These are phyloP conservation scores for Clarias fuscus DNA, from an alignment of 2,797 vertebrate species.

Conservation along the genomic window DNA sequence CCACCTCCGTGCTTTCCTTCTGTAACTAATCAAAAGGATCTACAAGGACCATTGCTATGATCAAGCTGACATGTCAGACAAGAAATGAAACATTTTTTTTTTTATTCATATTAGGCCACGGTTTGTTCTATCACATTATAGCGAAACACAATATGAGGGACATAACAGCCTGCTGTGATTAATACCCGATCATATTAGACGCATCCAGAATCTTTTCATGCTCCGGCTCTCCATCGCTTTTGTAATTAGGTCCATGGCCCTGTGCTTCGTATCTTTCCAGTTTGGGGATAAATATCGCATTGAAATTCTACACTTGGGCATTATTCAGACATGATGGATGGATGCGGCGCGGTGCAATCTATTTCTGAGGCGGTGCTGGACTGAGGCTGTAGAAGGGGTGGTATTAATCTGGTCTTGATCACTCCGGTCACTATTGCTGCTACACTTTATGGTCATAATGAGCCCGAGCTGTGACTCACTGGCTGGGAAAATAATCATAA, in stretches of 20 bases:
- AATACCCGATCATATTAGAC: slow-evolving; percentile 27
- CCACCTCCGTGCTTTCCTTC: slow-evolving; percentile 11
- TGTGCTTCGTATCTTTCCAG: slow-evolving; percentile 57
- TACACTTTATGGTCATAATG: slow-evolving; percentile 10
- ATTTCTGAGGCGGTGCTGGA: slow-evolving; percentile 49
- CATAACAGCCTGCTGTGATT: slow-evolving; percentile 42
- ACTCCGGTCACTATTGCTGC: slow-evolving; percentile 19
- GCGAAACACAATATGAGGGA: not conserved
- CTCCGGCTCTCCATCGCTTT: slow-evolving; percentile 29
- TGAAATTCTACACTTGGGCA: slow-evolving; percentile 48
- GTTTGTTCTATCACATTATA: not conserved
- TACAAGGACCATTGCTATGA: slow-evolving; percentile 4
- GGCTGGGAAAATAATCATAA: no score
- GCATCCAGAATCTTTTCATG: slow-evolving; percentile 42
- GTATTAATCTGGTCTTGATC: slow-evolving; percentile 43
- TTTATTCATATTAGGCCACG: not conserved
- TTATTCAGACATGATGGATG: slow-evolving; percentile 50
- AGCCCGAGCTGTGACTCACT: not conserved
- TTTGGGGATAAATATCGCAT: slow-evolving; percentile 60
- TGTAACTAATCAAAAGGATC: slow-evolving; percentile 27
- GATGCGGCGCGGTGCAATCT: slow-evolving; percentile 44
- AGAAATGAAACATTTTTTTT: slow-evolving; percentile 9
- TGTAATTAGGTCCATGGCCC: slow-evolving; percentile 53
- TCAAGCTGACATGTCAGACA: not conserved
- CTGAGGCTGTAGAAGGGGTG: slow-evolving; percentile 43